Conservation (phyloP, 2,113 vertebrate genomes). For the Glareola pratincola region DNA sequence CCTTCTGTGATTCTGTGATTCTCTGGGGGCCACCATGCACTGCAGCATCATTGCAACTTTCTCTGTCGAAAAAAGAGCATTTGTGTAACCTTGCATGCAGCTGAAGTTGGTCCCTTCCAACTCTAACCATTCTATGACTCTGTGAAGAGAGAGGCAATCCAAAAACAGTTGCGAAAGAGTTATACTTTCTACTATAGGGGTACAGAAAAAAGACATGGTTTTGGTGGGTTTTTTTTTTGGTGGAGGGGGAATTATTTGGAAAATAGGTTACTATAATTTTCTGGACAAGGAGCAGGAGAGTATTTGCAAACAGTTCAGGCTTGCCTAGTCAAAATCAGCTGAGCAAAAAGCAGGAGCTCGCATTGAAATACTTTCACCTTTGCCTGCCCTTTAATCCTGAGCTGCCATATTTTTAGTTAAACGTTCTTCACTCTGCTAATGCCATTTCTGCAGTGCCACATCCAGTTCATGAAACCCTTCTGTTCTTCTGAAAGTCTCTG, state of each 20-base stretch:
- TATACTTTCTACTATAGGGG: background rate
- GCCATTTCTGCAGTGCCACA: background rate
- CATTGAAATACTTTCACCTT: background rate
- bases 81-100: background rate
- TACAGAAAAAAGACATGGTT: background rate
- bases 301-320: background rate
- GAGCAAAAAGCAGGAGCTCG: background rate
- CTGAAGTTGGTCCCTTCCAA: too few relatives aligned
- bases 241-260: background rate
- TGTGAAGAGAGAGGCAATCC: background rate
- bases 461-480: background rate
- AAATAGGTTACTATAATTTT: background rate
- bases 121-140: too few relatives aligned
- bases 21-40: accelerated
- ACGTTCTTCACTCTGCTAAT: background rate
- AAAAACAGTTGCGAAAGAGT: background rate
- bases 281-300: background rate
- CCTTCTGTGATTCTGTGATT: too few relatives aligned
- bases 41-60: background rate
- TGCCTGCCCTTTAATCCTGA: background rate
- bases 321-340: background rate
- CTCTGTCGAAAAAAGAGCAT: background rate
- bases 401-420: background rate
- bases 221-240: background rate
- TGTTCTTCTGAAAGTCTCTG: background rate